phyloP scores from a whole-genome alignment of 92 coral and sea anemone species.

The Epizoanthus illoricatus region DNA sequence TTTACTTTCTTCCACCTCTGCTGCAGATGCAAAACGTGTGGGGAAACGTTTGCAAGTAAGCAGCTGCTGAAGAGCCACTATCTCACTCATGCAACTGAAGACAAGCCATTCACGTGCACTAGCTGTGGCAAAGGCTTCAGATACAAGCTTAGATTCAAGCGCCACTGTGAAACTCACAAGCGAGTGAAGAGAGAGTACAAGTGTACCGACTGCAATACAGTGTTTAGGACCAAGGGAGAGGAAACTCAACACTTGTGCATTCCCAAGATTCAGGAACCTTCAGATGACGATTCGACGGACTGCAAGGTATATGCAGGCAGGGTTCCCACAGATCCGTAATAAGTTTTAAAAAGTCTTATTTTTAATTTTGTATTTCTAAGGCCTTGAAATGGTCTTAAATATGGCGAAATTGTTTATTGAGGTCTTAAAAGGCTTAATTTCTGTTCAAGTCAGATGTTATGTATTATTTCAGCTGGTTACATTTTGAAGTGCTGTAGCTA shows the following conservation, averaged over 20 bases:
- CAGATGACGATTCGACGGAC: neutral
- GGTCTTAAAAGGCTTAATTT: too few species aligned
- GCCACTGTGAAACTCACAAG: constrained; percentile 32
- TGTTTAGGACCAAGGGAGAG: constrained; percentile 16
- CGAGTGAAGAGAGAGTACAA: constrained; percentile 20
- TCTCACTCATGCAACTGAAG: too few species aligned
- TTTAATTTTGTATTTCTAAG: too few species aligned
- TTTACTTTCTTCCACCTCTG: neutral
- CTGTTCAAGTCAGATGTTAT: too few species aligned
- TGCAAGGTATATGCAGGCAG: constrained; percentile 1
- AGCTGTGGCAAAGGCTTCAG: constrained; percentile 35
- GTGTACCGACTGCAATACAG: neutral
- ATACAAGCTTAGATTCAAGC: neutral
- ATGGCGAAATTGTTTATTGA: too few species aligned
- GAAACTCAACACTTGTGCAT: constrained; percentile 17
- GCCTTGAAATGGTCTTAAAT: too few species aligned
- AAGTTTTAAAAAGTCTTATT: too few species aligned
- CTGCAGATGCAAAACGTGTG: constrained; percentile 24
- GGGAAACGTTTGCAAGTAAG: constrained; percentile 3
- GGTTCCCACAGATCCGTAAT: too few species aligned
- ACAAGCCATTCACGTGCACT: constrained; percentile 2
- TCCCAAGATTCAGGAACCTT: neutral
- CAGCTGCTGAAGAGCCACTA: constrained; percentile 14
- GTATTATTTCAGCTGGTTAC: too few species aligned
- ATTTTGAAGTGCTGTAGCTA: too few species aligned